Evolutionary conservation across 2,888 invertebrate genomes (phyloP), one percentile per base, ranked within the genome.

Genomic region (Lottia gigantea): DNA sequence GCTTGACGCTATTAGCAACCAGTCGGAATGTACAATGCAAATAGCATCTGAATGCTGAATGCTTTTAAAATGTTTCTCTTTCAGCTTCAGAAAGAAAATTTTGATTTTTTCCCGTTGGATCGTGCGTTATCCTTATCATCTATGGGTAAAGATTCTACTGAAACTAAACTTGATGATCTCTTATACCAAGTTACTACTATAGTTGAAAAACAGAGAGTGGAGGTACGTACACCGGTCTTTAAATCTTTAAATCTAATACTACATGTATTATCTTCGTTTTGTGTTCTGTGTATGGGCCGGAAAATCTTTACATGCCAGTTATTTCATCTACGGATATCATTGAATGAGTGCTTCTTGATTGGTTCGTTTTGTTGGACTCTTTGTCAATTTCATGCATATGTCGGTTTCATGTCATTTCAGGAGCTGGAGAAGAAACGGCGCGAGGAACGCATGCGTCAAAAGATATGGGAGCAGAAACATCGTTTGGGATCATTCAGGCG

Each of bases 51-150:
- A 40, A 40, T 40, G 40, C 40, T 40, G 7, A 40, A 40, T n/a
- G 40, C 31, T 31, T 40, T 1, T 11, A 40, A 31, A 8, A 40
- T 40, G 40, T 40, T 40, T 40, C 40, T 40, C 11, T 75, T 77
- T 16, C 76, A 85, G 85, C 75, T 85, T 31, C 64, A 71, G 63
- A 83, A 81, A 65, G 87, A 88, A 69, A 85, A 85, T 72, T 86
- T 82, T 73, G 88, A 88, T 73, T 88, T 88, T 82, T 88, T 87
- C 75, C 88, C 88, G 0, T 76, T 88, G 71, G 88, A 88, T 73
- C 80, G 87, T 15, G 88, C 88, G 12, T 76, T 88, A 73, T 88
- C 87, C 0, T 78, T 89, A 72, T 82, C 85, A n/a, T 81, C 85
- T 6, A 87, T 87, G 85, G 88, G 88, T 46, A 88, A 88, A 72